Evolutionary conservation across 2,113 vertebrate genomes (phyloP).

Genomic region (Nycticryphes semicollaris): DNA sequence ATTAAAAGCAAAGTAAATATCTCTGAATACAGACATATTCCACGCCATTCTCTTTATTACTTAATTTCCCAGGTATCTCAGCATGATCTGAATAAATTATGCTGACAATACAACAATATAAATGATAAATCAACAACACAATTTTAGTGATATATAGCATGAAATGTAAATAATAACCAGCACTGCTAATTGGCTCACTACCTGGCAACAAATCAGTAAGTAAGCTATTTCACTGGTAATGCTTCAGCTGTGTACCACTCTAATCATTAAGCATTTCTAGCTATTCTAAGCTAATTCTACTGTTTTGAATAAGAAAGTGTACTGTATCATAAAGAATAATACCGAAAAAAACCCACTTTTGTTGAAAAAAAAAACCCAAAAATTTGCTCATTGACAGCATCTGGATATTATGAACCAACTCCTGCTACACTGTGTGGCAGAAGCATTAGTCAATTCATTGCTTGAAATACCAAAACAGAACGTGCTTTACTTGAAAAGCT

Average conservation of each 20-base stretch:
- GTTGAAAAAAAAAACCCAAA: not conserved
- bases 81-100: constrained; percentile 91
- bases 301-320: constrained; percentile 4
- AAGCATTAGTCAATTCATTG: not conserved
- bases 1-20: constrained; percentile 76
- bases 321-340: constrained; percentile 12
- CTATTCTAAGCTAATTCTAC: constrained; percentile 66
- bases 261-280: constrained; percentile 74
- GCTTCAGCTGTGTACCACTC: constrained; percentile 64
- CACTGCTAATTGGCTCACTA: constrained; percentile 86
- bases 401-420: not conserved
- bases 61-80: constrained; percentile 85
- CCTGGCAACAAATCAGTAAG: constrained; percentile 83
- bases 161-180: constrained; percentile 94
- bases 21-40: constrained; percentile 64
- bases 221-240: constrained; percentile 51
- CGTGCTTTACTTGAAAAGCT: not conserved
- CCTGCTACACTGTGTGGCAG: not conserved
- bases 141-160: constrained; percentile 90
- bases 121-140: constrained; percentile 88
- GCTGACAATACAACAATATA: constrained; percentile 80
- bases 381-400: not conserved
- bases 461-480: not conserved
- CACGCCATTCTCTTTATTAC: constrained; percentile 77
- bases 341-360: not conserved